Conservation (phyloP, 2,113 vertebrate species). For the Gopherus flavomarginatus region DNA sequence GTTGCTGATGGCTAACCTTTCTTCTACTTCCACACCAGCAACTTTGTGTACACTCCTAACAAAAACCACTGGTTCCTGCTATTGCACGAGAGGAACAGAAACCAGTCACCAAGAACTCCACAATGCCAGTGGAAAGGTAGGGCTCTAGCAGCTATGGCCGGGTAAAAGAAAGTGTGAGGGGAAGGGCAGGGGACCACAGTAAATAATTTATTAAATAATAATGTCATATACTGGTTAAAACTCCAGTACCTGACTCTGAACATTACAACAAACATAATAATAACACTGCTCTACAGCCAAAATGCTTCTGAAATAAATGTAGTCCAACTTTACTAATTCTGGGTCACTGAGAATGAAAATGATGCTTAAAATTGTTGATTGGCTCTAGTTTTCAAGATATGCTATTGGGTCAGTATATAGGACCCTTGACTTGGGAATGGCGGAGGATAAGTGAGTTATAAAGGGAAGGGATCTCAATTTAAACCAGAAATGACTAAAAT, state of each 20-base stretch:
- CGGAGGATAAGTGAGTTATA: no score
- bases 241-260: background rate
- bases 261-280: background rate
- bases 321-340: no score
- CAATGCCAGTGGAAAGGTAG: background rate
- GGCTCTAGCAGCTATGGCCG: background rate
- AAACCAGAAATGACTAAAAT: no score
- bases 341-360: no score
- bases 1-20: background rate
- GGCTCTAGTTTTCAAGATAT: no score
- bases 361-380: no score
- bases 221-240: fast-evolving
- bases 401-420: no score
- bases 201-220: background rate
- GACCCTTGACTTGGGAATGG: no score
- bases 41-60: background rate
- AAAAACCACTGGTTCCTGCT: background rate
- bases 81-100: fast-evolving
- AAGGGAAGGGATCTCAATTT: no score
- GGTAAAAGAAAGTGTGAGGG: background rate
- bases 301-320: no score
- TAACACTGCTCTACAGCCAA: no score
- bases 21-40: fast-evolving
- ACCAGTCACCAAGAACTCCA: background rate
- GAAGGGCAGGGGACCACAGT: background rate